Evolutionary conservation across 2,888 invertebrate genomes (phyloP).

Genomic region (Drosophila cognata): DNA sequence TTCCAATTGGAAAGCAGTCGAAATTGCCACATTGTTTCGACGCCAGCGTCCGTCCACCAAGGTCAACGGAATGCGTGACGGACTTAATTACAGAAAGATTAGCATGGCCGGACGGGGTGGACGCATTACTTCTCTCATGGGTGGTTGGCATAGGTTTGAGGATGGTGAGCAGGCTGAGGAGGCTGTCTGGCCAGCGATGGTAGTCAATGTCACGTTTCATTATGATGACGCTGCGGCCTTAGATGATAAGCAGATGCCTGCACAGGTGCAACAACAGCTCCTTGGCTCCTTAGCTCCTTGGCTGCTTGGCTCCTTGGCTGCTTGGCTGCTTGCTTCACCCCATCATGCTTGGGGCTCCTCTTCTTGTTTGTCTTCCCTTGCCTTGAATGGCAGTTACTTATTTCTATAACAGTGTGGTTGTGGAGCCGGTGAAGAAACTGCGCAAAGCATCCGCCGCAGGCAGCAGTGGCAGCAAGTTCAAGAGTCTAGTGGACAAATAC

Average conservation of each 20-base stretch:
- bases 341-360: too few relatives aligned
- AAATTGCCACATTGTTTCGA: conserved; percentile 54
- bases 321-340: too few relatives aligned
- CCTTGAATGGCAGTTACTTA: conserved; percentile 28
- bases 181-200: conserved; percentile 8
- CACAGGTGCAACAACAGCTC: not conserved
- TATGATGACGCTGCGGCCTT: conserved; percentile 32
- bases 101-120: conserved; percentile 43
- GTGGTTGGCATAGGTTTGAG: not conserved
- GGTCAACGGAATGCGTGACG: conserved; percentile 65
- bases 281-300: conserved; percentile 7
- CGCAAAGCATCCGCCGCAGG: conserved; percentile 80
- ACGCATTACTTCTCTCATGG: too few relatives aligned
- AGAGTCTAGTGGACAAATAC: conserved; percentile 83
- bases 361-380: too few relatives aligned
- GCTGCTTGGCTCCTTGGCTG: not conserved
- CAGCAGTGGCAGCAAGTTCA: conserved; percentile 79
- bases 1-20: conserved; percentile 64
- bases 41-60: conserved; percentile 3
- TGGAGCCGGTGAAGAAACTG: conserved; percentile 79
- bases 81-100: conserved; percentile 75
- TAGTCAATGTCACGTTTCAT: conserved; percentile 74
- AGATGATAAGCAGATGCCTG: conserved; percentile 38
- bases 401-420: conserved; percentile 67
- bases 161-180: not conserved